A percentile compares a stretch with the other conserved stretches of the same genome.
Evolutionary conservation across 2,113 vertebrate genomes (phyloP).

Genomic region (Hipposideros armiger): DNA sequence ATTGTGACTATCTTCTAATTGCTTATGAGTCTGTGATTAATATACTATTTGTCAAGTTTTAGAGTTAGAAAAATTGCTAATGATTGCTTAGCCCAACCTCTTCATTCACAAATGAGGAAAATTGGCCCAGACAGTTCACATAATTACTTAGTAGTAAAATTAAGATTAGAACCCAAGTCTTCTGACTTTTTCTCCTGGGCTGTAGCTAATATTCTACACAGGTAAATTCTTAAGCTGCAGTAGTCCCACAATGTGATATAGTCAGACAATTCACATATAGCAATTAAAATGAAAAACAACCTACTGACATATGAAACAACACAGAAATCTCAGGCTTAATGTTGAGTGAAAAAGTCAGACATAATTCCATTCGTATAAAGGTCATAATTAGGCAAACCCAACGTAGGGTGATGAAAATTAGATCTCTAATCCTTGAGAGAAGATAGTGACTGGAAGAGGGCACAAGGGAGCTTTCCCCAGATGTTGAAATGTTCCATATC

Average conservation of each 20-base stretch:
- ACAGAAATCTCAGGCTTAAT: not conserved
- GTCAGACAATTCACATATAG: not conserved
- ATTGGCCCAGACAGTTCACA: not conserved
- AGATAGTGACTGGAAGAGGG: not conserved
- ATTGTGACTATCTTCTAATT: not conserved
- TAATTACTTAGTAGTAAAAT: not conserved
- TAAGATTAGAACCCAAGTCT: conserved; percentile 14
- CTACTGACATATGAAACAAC: not conserved
- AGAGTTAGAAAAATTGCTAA: not conserved
- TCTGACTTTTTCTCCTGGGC: conserved; percentile 7
- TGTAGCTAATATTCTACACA: not conserved
- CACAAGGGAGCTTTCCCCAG: not conserved
- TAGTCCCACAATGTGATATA: not conserved
- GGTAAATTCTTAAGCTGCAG: not conserved
- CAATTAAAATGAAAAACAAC: not conserved
- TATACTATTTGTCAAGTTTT: not conserved
- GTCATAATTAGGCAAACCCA: conserved; percentile 19
- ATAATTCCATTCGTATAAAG: not conserved
- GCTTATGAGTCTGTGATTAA: not conserved
- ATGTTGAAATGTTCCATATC: not conserved
- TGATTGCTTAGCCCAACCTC: conserved; percentile 1
- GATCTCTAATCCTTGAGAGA: not conserved
- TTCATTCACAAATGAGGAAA: conserved; percentile 27
- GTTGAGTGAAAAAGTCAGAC: not conserved
- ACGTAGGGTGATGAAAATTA: not conserved